Conservation (phyloP, 1,140 invertebrate genomes). For the Meteorus sp. region DNA sequence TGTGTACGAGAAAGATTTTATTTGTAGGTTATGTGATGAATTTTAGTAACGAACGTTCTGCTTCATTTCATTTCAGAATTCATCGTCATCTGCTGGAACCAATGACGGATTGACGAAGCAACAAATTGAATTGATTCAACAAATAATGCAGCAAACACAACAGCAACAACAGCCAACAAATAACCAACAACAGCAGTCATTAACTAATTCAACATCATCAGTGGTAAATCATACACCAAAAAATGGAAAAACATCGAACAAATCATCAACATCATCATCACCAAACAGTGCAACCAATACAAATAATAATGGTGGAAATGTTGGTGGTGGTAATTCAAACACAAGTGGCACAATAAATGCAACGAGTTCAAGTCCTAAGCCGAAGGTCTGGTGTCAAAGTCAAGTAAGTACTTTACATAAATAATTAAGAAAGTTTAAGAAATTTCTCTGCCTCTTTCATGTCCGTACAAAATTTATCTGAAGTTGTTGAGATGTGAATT, state of each 20-base stretch:
- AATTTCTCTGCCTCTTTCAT: neutral
- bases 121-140: slow-evolving; percentile 75
- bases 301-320: slow-evolving; percentile 36
- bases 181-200: slow-evolving; percentile 32
- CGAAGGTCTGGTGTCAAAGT: slow-evolving; percentile 53
- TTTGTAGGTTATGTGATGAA: no score
- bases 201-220: slow-evolving; percentile 36
- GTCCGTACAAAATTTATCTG: neutral
- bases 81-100: slow-evolving; percentile 55
- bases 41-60: no score
- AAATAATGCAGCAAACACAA: slow-evolving; percentile 76
- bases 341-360: no score
- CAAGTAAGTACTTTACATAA: slow-evolving; percentile 43
- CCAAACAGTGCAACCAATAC: slow-evolving; percentile 34
- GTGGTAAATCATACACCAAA: slow-evolving; percentile 43
- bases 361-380: slow-evolving; percentile 52
- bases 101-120: slow-evolving; percentile 73
- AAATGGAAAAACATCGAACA: slow-evolving; percentile 46
- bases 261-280: slow-evolving; percentile 46
- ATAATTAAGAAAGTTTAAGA: neutral
- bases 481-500: neutral
- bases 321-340: slow-evolving; percentile 31
- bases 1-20: no score
- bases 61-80: slow-evolving; percentile 46
- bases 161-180: slow-evolving; percentile 49